phyloP scores from a whole-genome alignment of 2,113 vertebrate species.

The Vulpes vulpes region DNA sequence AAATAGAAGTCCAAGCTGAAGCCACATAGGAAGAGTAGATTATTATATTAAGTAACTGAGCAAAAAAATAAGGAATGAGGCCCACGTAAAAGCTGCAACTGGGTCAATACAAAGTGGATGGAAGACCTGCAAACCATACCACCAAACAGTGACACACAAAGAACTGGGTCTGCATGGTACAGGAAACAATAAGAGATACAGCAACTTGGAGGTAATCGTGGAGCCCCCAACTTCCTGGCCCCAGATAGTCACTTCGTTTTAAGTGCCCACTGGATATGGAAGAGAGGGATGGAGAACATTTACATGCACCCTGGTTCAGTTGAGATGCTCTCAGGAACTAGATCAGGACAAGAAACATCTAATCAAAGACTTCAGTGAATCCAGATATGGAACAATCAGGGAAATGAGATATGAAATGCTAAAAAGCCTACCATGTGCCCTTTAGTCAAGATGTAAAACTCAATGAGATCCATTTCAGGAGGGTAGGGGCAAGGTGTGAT shows the following conservation, averaged over 20 bases:
- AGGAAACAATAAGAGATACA: neutral
- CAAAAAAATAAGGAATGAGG: neutral
- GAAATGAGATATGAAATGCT: neutral
- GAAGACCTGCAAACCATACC: neutral
- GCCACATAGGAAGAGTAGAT: neutral
- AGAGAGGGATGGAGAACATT: neutral
- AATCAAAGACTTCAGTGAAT: neutral
- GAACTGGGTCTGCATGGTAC: neutral
- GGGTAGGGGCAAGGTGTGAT: neutral
- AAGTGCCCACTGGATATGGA: neutral
- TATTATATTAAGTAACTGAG: neutral
- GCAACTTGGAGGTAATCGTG: neutral
- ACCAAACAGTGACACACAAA: accelerated
- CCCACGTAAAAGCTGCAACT: neutral
- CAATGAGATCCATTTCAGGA: neutral
- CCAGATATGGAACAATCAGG: neutral
- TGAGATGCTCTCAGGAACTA: neutral
- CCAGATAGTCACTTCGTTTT: neutral
- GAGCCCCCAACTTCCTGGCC: neutral
- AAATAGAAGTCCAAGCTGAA: neutral
- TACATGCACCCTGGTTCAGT: accelerated
- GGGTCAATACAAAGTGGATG: neutral
- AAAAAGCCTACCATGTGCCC: neutral
- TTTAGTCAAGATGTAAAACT: neutral
- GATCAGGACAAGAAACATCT: neutral